Conservation (phyloP, 2,797 vertebrate species). For the Alca torda region DNA sequence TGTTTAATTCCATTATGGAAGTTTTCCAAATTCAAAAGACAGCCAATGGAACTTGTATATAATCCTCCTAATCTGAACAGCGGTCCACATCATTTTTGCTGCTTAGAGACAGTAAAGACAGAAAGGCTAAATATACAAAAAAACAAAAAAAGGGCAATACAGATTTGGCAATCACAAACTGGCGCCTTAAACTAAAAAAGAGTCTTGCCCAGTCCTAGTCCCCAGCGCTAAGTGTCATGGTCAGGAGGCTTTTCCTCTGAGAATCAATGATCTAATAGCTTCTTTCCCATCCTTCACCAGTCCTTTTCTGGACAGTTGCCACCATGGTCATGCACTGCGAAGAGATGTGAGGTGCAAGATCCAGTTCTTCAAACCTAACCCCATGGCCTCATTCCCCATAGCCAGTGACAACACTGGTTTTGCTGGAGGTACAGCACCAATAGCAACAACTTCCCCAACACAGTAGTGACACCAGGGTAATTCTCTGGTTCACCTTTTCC, state of each 20-base stretch:
- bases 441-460: neutral
- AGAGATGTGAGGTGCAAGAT: neutral
- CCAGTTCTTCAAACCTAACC: neutral
- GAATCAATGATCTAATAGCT: neutral
- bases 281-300: neutral
- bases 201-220: neutral
- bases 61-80: neutral
- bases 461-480: accelerated
- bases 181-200: neutral
- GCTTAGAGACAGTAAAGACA: neutral
- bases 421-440: neutral
- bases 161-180: neutral
- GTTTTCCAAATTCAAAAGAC: neutral
- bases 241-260: neutral
- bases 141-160: neutral
- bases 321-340: neutral
- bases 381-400: neutral
- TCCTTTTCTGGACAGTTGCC: neutral
- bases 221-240: neutral
- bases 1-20: neutral
- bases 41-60: neutral
- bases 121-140: neutral
- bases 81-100: neutral
- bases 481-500: neutral
- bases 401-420: neutral